Base-by-base conservation (phyloP, 2,797 vertebrate genomes). In the Eospalax fontanierii region DNA sequence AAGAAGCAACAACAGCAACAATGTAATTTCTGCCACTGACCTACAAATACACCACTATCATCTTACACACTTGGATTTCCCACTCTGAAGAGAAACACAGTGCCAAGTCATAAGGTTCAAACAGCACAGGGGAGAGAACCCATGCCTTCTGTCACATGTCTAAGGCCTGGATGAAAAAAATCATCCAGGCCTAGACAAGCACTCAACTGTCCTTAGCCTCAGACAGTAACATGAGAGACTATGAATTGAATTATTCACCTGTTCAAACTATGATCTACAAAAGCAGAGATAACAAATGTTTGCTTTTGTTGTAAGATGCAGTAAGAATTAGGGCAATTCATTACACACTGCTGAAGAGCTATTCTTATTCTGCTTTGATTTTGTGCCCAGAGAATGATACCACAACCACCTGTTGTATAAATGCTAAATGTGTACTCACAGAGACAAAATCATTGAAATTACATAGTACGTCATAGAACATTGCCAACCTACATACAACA, bases 301-400 rank as follows among this genome's bases (percentile, higher is more conserved):
- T 92, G 78, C 28, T 75, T 93, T 95, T 46, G 28, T 74, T 73
- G 84, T 59, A 90, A 71, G 30, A 14, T 57, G 73, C 61, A 24
- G 43, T 73, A 75, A 75, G 43, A 33, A 90, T 83, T 73, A 54
- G 4, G 15, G 6, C 66, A 82, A 88, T 75, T 70, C 86, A 43
- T 61, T 90, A 82, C 14, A n/a, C 26, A 71, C 18, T 46, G 61
- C 57, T 82, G 35, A 21, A 50, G 90, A 85, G 82, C 85, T 46
- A 76, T 73, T 61, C 40, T 40, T 59, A 94, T 82, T 95, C 89
- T 85, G 19, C 75, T 95, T 94, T 93, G 21, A 96, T 65, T 76
- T 88, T 88, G 57, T 95, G 95, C 89, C 85, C 28, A 40, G 59
- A 35, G 80, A 85, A 91, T 50, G 88, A 94, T 96, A 92, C 2